phyloP scores from a whole-genome alignment of 2,797 vertebrate species.

The Siniperca obscura region DNA sequence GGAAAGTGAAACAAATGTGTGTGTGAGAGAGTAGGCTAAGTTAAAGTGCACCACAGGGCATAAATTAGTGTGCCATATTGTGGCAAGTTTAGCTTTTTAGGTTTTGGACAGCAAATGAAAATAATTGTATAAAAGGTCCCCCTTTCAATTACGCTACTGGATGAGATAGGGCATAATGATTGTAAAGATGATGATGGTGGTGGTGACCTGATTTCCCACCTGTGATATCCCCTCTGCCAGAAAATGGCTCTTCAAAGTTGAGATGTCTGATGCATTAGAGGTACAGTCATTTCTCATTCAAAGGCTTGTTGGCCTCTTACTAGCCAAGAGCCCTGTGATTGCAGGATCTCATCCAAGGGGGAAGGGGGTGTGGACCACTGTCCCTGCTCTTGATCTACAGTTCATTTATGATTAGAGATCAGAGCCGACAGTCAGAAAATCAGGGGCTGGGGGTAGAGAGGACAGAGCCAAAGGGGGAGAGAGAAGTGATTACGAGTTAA shows the following conservation, averaged over 20 bases:
- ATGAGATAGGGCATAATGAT: conserved; percentile 65
- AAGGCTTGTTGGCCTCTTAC: conserved; percentile 75
- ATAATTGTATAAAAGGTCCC: conserved; percentile 70
- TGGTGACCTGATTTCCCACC: conserved; percentile 76
- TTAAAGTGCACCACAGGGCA: conserved; percentile 54
- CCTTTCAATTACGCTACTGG: conserved; percentile 43
- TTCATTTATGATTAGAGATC: conserved; percentile 85
- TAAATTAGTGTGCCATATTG: conserved; percentile 44
- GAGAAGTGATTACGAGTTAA: conserved; percentile 85
- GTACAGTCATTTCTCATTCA: conserved; percentile 74
- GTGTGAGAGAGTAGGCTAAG: conserved; percentile 20
- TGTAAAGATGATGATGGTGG: conserved; percentile 59
- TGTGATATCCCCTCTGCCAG: conserved; percentile 66
- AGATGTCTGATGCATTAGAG: conserved; percentile 77
- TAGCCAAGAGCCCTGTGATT: conserved; percentile 76
- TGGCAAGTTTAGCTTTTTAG: conserved; percentile 52
- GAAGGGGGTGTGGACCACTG: conserved; percentile 66
- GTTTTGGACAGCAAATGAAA: conserved; percentile 60
- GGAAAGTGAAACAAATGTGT: not conserved
- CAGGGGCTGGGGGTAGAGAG: conserved; percentile 63
- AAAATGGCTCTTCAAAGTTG: conserved; percentile 77
- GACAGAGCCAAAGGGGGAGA: conserved; percentile 73
- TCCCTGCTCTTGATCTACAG: conserved; percentile 78
- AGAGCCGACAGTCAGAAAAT: conserved; percentile 75
- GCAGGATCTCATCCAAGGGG: conserved; percentile 69